These are phyloP conservation scores for Lepidotrigona ventralis DNA, from an alignment of 1,140 invertebrate species.

Conservation along the genomic window DNA sequence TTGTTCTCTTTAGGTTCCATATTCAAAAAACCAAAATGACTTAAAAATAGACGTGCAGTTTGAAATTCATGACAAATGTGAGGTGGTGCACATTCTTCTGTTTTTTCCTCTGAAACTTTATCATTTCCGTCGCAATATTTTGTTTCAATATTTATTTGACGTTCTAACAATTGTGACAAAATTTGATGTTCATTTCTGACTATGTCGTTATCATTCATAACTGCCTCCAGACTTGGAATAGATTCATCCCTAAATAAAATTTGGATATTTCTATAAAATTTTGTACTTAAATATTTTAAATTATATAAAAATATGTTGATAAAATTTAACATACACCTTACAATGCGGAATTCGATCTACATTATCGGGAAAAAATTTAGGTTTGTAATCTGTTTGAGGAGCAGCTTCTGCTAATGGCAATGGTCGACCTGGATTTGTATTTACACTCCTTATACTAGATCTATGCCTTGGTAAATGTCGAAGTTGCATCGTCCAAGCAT, in stretches of 20 bases:
- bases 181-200: slow-evolving; percentile 78
- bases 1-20: slow-evolving; percentile 85
- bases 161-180: slow-evolving; percentile 72
- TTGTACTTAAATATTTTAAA: slow-evolving; percentile 4
- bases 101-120: slow-evolving; percentile 79
- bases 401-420: slow-evolving; percentile 87
- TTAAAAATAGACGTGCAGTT: slow-evolving; percentile 95
- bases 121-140: slow-evolving; percentile 80
- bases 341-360: slow-evolving; percentile 90
- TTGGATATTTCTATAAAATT: not conserved
- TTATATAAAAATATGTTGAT: slow-evolving; percentile 7
- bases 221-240: slow-evolving; percentile 88
- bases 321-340: slow-evolving; percentile 85
- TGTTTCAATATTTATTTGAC: slow-evolving; percentile 79
- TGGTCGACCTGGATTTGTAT: slow-evolving; percentile 88
- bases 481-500: slow-evolving; percentile 96
- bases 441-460: slow-evolving; percentile 86
- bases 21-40: slow-evolving; percentile 95
- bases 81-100: slow-evolving; percentile 90
- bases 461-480: slow-evolving; percentile 90
- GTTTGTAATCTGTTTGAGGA: slow-evolving; percentile 83
- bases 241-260: slow-evolving; percentile 86
- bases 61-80: slow-evolving; percentile 94
- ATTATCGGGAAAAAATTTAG: slow-evolving; percentile 90
- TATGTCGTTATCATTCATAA: slow-evolving; percentile 82